Base-by-base conservation (phyloP, 2,888 invertebrate species). In the Pseudeuparius sepicola region DNA sequence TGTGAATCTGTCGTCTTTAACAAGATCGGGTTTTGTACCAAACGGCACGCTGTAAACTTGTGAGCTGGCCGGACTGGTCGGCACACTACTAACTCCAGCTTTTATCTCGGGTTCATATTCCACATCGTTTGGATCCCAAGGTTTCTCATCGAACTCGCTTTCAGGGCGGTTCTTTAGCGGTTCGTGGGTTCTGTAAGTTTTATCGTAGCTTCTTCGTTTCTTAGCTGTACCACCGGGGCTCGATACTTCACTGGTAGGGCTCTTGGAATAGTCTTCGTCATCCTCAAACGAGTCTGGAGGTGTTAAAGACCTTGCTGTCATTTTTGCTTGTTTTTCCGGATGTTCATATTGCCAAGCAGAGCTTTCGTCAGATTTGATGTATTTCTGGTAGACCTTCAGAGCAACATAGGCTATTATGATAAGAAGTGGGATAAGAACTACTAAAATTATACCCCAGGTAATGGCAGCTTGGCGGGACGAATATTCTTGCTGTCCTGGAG, bases 401-500 rank as follows among this genome's bases (percentile, higher is more conserved):
- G 70, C 78, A 30, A 73, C 57, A 39, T 46, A 57, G n/a, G 43
- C 70, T 33, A 85, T 66, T 18, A 78, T 59, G 45, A 87, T 63
- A 27, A 84, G 52, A 44, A 86, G 67, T 13, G 88, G 86, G 50
- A 88, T 64, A 60, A 89, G 65, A 41, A 86, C 72, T 20, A 78
- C 77, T 44, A 84, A 65, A 48, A 87, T 73, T 59, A 86, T 75
- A 45, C 81, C 85, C 56, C 80, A 73, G 4, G 87, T 82, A 13
- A 80, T 66, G 14, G 85, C 85, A 20, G 82, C 75, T 48, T 78
- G 75, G 31, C 83, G 72, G 2, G 81, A 71, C 14, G 79, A 77
- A 60, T 82, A 84, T 63, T 87, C 86, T 57, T 82, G 79, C 47
- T 78, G 75, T 51, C 83, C 86, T 86, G 66, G n/a, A n/a, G n/a